Evolutionary conservation across 2,113 vertebrate species (phyloP), one percentile per base, ranked within the genome.

Genomic region (Oncorhynchus tshawytscha): DNA sequence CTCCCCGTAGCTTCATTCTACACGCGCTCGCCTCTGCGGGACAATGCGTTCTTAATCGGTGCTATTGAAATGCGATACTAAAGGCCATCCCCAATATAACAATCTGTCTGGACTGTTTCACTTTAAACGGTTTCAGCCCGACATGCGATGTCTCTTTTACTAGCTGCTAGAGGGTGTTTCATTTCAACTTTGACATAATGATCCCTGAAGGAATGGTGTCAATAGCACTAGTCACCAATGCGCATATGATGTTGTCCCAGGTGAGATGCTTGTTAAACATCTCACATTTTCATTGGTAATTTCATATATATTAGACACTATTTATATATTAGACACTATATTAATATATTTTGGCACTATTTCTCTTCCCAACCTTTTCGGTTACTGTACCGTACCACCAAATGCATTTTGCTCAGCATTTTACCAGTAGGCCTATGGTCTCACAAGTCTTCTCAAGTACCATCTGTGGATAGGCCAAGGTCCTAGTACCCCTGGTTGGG

Each of bases 61-160:
- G 72, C 49, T 74, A 76, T 69, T 82, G 74, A 77, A 70, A 67
- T 78, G 84, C 83, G 84, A 34, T 57, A 67, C 75, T 72, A 70
- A 73, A 72, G 75, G 75, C 85, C 81, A 64, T 70, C 78, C 77
- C 82, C 6, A 45, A 69, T 77, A 86, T 76, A 78, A 16, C 12
- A 54, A 54, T 8, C 60, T 29, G 62, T 20, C 16, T 72, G n/a
- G 49, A 54, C 73, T 0, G 27, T 1, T 24, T 29, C 7, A 2
- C 4, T 16, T 15, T 4, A 22, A 3, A 31, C 39, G 8, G 34
- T 51, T 60, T 1, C 65, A 24, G 24, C 16, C 29, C 71, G 24
- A 5, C 77, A 71, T 64, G 45, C 22, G 16, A 12, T n/a, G 64
- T 34, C 57, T 65, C 64, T 76, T 69, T 68, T 82, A 78, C 79